Evolutionary conservation across 2,113 vertebrate species (phyloP).

Genomic region (Numida meleagris): DNA sequence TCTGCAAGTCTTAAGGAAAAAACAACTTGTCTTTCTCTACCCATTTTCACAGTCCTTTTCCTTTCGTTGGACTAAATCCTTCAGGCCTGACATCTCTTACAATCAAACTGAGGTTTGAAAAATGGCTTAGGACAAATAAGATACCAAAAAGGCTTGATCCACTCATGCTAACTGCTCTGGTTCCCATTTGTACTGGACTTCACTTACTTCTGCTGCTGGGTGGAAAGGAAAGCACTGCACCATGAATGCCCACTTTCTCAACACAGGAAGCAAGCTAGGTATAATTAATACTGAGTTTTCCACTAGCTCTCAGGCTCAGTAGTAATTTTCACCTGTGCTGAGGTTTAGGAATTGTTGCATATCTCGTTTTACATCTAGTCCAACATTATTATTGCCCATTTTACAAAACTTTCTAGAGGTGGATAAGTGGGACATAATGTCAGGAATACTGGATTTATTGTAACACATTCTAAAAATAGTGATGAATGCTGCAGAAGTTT

Average conservation of each 20-base stretch:
- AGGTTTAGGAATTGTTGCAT: not conserved
- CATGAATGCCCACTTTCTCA: not conserved
- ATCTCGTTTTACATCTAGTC: not conserved
- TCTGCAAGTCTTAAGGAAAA: not conserved
- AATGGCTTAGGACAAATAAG: not conserved
- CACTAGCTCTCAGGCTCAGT: not conserved
- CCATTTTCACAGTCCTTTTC: not conserved
- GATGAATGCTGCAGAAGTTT: not conserved
- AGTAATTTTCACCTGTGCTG: not conserved
- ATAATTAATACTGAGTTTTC: not conserved
- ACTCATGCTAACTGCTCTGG: no score
- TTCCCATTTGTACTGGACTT: not conserved
- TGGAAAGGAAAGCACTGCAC: not conserved
- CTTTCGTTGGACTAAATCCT: not conserved
- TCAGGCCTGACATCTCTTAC: not conserved
- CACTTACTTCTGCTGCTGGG: not conserved
- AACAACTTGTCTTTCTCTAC: not conserved
- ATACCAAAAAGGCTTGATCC: not conserved
- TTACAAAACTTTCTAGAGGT: not conserved
- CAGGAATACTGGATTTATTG: not conserved
- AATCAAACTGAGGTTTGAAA: not conserved
- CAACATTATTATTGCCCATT: not conserved
- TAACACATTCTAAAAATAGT: not conserved
- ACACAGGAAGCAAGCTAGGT: rapidly evolving
- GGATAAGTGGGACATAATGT: not conserved